phyloP scores from a whole-genome alignment of 2,888 invertebrate species.

The Cryptops parisi region DNA sequence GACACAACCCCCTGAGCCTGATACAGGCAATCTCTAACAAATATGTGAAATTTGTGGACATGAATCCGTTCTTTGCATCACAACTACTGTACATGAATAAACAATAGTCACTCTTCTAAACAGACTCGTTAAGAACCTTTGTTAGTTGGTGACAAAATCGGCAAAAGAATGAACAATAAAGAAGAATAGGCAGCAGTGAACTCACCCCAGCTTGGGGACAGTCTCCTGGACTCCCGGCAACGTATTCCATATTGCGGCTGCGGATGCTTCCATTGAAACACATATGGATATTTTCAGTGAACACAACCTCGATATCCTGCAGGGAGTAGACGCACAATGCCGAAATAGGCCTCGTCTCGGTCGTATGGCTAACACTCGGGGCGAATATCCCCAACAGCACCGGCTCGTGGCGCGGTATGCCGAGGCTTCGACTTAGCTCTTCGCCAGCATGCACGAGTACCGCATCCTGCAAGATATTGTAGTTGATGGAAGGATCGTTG shows the following conservation, averaged over 20 bases:
- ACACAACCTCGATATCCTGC: conserved; percentile 76
- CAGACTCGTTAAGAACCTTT: no score
- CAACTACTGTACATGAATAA: no score
- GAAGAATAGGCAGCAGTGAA: conserved; percentile 18
- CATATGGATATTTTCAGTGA: conserved; percentile 92
- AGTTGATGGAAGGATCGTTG: conserved; percentile 38
- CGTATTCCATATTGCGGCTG: conserved; percentile 79
- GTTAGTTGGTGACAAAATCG: not conserved
- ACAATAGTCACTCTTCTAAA: no score
- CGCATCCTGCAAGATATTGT: conserved; percentile 86
- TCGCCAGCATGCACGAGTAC: conserved; percentile 60
- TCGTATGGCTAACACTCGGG: conserved; percentile 72
- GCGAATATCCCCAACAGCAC: conserved; percentile 79
- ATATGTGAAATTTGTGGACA: no score
- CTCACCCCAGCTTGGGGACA: conserved; percentile 69
- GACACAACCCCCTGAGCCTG: no score
- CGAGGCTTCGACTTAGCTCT: conserved; percentile 39
- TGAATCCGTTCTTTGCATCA: no score
- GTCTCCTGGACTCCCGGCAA: conserved; percentile 79
- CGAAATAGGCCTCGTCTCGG: conserved; percentile 65
- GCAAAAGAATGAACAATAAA: not conserved
- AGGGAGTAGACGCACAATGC: conserved; percentile 88
- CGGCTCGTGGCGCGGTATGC: conserved; percentile 60
- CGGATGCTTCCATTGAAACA: conserved; percentile 92
- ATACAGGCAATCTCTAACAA: no score